Conservation (phyloP, 64 coral and sea anemone genomes). For the Montipora foliosa region DNA sequence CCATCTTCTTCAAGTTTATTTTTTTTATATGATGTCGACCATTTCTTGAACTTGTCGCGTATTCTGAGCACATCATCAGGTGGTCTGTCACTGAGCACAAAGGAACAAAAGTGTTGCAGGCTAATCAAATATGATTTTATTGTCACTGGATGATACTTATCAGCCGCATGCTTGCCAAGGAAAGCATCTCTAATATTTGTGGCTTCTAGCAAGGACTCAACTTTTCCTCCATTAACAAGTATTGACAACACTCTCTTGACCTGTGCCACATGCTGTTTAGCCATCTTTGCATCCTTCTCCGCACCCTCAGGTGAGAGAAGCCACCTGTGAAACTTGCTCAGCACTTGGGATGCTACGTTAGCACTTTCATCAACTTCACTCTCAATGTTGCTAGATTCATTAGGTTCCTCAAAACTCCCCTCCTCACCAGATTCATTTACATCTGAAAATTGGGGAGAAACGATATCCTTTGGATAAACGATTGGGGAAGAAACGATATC, state of each 20-base stretch:
- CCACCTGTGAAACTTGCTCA: slow-evolving; percentile 49
- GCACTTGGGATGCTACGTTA: background rate
- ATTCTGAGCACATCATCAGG: background rate
- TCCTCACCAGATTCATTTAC: background rate
- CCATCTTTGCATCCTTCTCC: slow-evolving; percentile 76
- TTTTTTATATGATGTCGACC: slow-evolving; percentile 44
- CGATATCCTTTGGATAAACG: background rate
- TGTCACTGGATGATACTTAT: slow-evolving; percentile 45
- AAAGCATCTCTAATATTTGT: slow-evolving; percentile 69
- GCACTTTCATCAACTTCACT: background rate
- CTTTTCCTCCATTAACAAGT: slow-evolving; percentile 20
- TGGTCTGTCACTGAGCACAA: too few relatives aligned
- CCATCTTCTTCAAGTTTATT: background rate
- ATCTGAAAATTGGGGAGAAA: background rate
- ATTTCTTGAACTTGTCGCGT: background rate
- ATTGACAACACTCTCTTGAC: slow-evolving; percentile 38
- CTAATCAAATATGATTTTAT: background rate
- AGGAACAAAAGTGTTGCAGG: too few relatives aligned
- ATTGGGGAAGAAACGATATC: too few relatives aligned
- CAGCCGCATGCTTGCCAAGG: slow-evolving; percentile 62
- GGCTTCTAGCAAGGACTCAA: slow-evolving; percentile 61
- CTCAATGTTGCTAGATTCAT: background rate
- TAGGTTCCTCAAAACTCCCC: background rate
- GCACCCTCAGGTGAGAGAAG: slow-evolving; percentile 69
- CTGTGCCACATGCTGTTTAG: slow-evolving; percentile 65